Percentiles rank a stretch among this genome's conserved stretches.
phyloP scores from a whole-genome alignment of 2,888 invertebrate species.

The Oligia strigilis region DNA sequence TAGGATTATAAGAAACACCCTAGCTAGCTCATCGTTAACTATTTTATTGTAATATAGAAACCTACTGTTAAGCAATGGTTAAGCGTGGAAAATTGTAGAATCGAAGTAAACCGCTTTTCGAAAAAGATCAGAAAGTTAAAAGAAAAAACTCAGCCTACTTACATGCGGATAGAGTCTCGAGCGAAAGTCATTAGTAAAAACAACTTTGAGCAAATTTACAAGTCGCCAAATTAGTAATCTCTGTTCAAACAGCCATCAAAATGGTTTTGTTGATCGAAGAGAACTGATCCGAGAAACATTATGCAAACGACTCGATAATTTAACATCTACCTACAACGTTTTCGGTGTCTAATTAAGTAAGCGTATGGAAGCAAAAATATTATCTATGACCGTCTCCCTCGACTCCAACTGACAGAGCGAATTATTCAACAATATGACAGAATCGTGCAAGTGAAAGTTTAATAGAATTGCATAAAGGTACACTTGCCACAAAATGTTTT shows the following conservation, averaged over 20 bases:
- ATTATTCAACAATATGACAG: slow-evolving; percentile 74
- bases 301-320: slow-evolving; percentile 12
- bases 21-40: neutral
- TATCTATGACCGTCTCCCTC: slow-evolving; percentile 22
- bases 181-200: slow-evolving; percentile 58
- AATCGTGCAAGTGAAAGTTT: slow-evolving; percentile 84
- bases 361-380: slow-evolving; percentile 29
- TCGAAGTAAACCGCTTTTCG: neutral
- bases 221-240: slow-evolving; percentile 18
- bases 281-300: slow-evolving; percentile 1
- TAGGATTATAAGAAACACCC: neutral
- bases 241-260: slow-evolving; percentile 19
- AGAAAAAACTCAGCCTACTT: slow-evolving; percentile 40
- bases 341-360: slow-evolving; percentile 24
- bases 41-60: neutral
- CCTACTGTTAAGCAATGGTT: neutral
- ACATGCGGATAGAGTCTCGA: slow-evolving; percentile 27
- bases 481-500: slow-evolving; percentile 76
- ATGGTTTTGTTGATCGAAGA: slow-evolving; percentile 19
- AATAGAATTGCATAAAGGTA: slow-evolving; percentile 77
- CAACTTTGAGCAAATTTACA: slow-evolving; percentile 36
- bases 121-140: slow-evolving; percentile 40
- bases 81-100: neutral
- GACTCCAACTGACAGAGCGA: slow-evolving; percentile 41
- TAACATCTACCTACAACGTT: neutral